Evolutionary conservation across 2,888 invertebrate genomes (phyloP).

Genomic region (Dolichomitus sp.): DNA sequence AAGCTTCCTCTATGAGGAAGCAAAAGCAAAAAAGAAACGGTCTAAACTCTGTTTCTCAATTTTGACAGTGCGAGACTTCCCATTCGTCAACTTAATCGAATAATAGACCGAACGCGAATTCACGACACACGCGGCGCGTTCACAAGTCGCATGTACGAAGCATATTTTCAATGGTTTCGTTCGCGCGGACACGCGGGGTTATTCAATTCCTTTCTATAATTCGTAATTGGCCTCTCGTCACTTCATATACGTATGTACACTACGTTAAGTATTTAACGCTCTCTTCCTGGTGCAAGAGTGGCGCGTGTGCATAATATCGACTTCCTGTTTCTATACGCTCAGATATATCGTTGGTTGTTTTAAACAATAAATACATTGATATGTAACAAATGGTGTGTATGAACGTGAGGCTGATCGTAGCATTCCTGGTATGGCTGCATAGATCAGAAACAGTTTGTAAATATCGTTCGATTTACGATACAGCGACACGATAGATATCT

Average conservation of each 20-base stretch:
- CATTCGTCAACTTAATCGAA: constrained; percentile 27
- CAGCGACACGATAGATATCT: not conserved
- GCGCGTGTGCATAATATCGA: constrained; percentile 57
- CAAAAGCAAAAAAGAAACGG: not conserved
- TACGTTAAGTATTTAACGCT: constrained; percentile 63
- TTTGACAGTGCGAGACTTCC: not conserved
- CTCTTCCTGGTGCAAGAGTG: constrained; percentile 49
- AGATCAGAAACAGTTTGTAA: not conserved
- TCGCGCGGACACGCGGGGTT: constrained; percentile 57
- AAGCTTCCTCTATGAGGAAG: too few relatives aligned
- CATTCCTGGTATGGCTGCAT: not conserved
- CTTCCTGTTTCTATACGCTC: constrained; percentile 49
- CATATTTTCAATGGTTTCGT: constrained; percentile 66
- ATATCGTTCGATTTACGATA: constrained; percentile 9
- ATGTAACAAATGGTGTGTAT: not conserved
- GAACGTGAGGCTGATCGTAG: not conserved
- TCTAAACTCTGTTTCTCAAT: not conserved
- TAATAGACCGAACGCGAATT: constrained; percentile 33
- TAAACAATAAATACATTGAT: constrained; percentile 23
- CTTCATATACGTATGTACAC: constrained; percentile 37
- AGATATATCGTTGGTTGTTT: constrained; percentile 5
- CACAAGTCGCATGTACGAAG: constrained; percentile 61
- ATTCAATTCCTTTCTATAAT: constrained; percentile 68
- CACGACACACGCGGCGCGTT: constrained; percentile 50
- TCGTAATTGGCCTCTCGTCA: constrained; percentile 62